A percentile compares a stretch with the other conserved stretches of the same genome.
These are phyloP conservation scores for Anas platyrhynchos DNA, from an alignment of 2,113 vertebrate genomes.

Conservation along the genomic window DNA sequence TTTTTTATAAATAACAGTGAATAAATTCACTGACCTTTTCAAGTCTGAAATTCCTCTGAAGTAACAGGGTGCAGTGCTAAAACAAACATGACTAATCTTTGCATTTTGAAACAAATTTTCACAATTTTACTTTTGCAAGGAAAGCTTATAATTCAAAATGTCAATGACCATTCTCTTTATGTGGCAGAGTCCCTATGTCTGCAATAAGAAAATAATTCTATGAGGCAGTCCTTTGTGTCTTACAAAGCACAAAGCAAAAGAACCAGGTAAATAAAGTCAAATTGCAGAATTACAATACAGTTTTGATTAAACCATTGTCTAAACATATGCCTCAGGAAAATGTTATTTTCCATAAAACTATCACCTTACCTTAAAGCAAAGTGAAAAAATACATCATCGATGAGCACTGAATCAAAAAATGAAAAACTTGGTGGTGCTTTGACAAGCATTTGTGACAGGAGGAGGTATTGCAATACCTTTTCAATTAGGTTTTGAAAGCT, in stretches of 20 bases:
- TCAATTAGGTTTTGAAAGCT: neutral
- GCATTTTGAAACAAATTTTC: neutral
- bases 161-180: neutral
- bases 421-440: neutral
- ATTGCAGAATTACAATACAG: neutral
- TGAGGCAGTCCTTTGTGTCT: neutral
- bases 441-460: neutral
- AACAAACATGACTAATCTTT: neutral
- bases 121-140: neutral
- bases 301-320: neutral
- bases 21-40: neutral
- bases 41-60: neutral
- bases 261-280: neutral
- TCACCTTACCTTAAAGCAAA: neutral
- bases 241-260: neutral
- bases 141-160: neutral
- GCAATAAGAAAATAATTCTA: neutral
- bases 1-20: neutral
- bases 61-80: neutral
- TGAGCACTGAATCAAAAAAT: neutral
- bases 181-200: neutral
- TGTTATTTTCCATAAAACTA: neutral
- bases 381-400: neutral
- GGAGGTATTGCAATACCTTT: neutral
- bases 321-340: neutral